Evolutionary conservation across 2,113 vertebrate genomes (phyloP).

Genomic region (Paraplagusia blochii): DNA sequence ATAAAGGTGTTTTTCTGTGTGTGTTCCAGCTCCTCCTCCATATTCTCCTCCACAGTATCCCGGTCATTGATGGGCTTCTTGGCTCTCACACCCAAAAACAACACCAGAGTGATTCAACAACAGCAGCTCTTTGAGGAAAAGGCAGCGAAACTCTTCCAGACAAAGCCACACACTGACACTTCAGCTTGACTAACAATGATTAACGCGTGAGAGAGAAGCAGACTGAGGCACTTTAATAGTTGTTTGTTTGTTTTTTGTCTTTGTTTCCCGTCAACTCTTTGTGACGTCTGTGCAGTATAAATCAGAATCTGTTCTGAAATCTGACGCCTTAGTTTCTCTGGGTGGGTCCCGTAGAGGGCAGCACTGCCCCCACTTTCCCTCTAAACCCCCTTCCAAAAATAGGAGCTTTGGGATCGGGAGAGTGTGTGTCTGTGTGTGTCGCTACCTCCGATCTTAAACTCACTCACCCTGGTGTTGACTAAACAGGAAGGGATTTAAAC

Average conservation of each 20-base stretch:
- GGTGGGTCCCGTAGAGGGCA: slow-evolving; percentile 1
- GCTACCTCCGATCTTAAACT: slow-evolving; percentile 7
- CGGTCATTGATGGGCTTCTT: slow-evolving; percentile 64
- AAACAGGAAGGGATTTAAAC: slow-evolving; percentile 2
- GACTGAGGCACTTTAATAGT: slow-evolving; percentile 49
- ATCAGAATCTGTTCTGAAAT: slow-evolving; percentile 21
- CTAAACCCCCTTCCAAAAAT: slow-evolving; percentile 8
- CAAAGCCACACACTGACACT: slow-evolving; percentile 18
- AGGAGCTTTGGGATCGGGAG: slow-evolving; percentile 6
- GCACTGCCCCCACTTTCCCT: not conserved
- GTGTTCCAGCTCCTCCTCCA: slow-evolving; percentile 75
- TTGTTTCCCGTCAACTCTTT: slow-evolving; percentile 33
- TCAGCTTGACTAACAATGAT: slow-evolving; percentile 32
- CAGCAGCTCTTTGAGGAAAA: not conserved
- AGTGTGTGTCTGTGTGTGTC: slow-evolving; percentile 2
- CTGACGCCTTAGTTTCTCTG: slow-evolving; percentile 1
- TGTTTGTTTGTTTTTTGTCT: slow-evolving; percentile 3
- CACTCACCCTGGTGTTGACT: slow-evolving; percentile 10
- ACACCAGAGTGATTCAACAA: too few species aligned
- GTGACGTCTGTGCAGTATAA: slow-evolving; percentile 25
- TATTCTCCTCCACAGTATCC: slow-evolving; percentile 79
- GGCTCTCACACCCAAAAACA: not conserved
- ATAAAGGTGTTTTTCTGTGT: not conserved
- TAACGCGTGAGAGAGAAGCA: slow-evolving; percentile 30
- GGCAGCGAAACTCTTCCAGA: slow-evolving; percentile 6